phyloP scores from a whole-genome alignment of 2,888 invertebrate genomes.

The Mesochorus sp. region DNA sequence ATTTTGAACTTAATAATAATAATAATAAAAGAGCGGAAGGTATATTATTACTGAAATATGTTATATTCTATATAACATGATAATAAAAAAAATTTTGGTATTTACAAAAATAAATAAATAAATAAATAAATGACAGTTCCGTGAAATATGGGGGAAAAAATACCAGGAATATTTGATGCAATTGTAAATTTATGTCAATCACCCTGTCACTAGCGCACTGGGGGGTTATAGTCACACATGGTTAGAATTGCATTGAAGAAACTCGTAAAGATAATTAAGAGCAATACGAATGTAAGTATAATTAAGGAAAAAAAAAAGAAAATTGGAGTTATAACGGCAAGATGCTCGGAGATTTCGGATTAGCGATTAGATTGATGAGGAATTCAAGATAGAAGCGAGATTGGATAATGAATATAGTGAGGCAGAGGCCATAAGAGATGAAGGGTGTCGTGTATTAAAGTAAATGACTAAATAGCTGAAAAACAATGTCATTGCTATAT shows the following conservation, averaged over 20 bases:
- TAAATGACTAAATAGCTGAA: neutral
- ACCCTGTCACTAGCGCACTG: neutral
- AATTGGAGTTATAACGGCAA: neutral
- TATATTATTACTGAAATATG: no score
- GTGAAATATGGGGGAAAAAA: no score
- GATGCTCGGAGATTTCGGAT: slow-evolving; percentile 20
- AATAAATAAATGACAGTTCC: no score
- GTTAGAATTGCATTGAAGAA: no score
- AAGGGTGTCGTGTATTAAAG: neutral
- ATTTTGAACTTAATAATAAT: no score
- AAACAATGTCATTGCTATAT: neutral
- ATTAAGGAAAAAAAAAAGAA: neutral
- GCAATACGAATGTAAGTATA: slow-evolving; percentile 37
- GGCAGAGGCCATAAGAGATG: neutral
- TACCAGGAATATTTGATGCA: neutral
- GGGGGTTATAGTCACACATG: no score
- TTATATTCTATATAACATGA: no score
- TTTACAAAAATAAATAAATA: no score
- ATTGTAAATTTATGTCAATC: neutral
- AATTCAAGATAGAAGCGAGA: slow-evolving; percentile 15
- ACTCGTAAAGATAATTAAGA: slow-evolving; percentile 26
- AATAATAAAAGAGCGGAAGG: no score
- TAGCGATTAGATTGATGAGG: slow-evolving; percentile 33
- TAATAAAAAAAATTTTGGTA: no score
- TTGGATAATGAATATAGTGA: neutral